phyloP scores from a whole-genome alignment of 2,797 vertebrate genomes.

The Parambassis ranga region DNA sequence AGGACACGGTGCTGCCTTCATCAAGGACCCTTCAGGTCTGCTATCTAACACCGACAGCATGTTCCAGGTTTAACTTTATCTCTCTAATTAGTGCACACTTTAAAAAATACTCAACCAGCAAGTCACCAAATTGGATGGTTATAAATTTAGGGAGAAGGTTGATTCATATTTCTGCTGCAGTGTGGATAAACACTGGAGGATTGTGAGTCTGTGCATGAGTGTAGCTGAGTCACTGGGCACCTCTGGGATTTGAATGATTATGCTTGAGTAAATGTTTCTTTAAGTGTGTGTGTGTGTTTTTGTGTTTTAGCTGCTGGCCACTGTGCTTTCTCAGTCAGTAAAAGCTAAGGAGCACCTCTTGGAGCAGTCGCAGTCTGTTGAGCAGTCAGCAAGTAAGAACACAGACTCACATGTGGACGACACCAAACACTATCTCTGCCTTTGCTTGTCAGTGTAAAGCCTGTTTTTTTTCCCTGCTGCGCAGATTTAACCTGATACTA shows the following conservation, averaged over 20 bases:
- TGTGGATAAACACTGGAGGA: not conserved
- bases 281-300: conserved; percentile 23
- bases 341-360: conserved; percentile 91
- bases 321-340: conserved; percentile 94
- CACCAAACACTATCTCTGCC: not conserved
- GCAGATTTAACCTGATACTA: not conserved
- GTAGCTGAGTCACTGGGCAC: conserved; percentile 40
- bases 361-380: conserved; percentile 90
- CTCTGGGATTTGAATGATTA: conserved; percentile 29
- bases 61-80: not conserved
- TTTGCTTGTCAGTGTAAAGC: not conserved
- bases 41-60: not conserved
- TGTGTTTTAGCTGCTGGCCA: conserved; percentile 89
- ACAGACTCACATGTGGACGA: not conserved
- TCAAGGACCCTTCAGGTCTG: not conserved
- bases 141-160: too few species aligned
- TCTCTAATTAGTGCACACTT: too few species aligned
- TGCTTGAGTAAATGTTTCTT: conserved; percentile 47
- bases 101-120: too few species aligned
- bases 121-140: not conserved
- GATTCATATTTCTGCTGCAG: not conserved
- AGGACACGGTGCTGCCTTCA: too few species aligned
- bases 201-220: conserved; percentile 7
- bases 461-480: not conserved
- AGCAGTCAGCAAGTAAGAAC: conserved; percentile 86